These are phyloP conservation scores for Acromyrmex echinatior DNA, from an alignment of 1,140 invertebrate genomes.

Conservation along the genomic window DNA sequence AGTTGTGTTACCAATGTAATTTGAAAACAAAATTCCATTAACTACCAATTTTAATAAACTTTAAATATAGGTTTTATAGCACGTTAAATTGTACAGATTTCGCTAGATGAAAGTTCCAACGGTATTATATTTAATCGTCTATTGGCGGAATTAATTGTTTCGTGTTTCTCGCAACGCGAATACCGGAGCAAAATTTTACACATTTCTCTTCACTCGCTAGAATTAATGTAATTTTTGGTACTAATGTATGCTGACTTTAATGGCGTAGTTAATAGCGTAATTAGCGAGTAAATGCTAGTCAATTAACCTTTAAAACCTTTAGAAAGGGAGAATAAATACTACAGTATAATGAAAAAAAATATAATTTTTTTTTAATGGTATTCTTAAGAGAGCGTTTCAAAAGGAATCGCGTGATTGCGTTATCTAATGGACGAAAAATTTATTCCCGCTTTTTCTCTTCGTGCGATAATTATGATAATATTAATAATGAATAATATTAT, in stretches of 20 bases:
- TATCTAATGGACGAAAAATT: neutral
- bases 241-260: conserved; percentile 39
- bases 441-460: neutral
- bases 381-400: neutral
- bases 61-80: conserved; percentile 18
- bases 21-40: too few species aligned
- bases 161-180: conserved; percentile 11
- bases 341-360: neutral
- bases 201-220: conserved; percentile 20
- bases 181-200: conserved; percentile 18
- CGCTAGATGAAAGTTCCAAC: conserved; percentile 23
- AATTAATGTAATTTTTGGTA: conserved; percentile 42
- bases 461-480: conserved; percentile 14
- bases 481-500: conserved; percentile 2
- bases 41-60: too few species aligned
- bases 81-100: conserved; percentile 44
- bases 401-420: neutral
- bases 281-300: conserved; percentile 2
- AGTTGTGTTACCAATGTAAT: too few species aligned
- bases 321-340: neutral
- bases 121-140: conserved; percentile 31
- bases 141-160: conserved; percentile 45
- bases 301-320: conserved; percentile 26
- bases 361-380: neutral
- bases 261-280: neutral